Evolutionary conservation across 2,888 invertebrate genomes (phyloP).

Genomic region (Epinotia demarniana): DNA sequence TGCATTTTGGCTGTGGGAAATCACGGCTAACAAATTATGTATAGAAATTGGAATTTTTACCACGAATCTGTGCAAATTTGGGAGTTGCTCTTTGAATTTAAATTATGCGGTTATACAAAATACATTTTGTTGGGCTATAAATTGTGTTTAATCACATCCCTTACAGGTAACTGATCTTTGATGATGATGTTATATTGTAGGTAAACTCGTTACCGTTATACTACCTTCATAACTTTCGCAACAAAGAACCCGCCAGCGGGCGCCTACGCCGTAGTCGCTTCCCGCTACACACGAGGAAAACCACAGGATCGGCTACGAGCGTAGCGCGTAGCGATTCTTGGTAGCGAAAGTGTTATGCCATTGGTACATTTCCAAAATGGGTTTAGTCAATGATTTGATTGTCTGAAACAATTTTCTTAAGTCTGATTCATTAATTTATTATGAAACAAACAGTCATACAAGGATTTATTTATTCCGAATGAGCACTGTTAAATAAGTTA

Average conservation of each 20-base stretch:
- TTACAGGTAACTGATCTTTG: conserved; percentile 9
- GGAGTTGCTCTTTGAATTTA: conserved; percentile 29
- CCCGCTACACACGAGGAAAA: no score
- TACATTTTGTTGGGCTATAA: conserved; percentile 21
- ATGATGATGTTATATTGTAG: neutral
- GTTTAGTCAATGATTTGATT: neutral
- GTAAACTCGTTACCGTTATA: no score
- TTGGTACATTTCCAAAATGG: neutral
- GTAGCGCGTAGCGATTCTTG: no score
- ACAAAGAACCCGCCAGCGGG: no score
- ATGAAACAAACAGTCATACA: no score
- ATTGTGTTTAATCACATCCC: conserved; percentile 23
- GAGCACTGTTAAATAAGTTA: neutral
- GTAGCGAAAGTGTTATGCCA: no score
- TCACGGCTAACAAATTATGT: conserved; percentile 33
- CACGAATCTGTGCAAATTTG: conserved; percentile 40
- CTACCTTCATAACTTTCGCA: no score
- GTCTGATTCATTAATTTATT: neutral
- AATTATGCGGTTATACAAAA: conserved; percentile 20
- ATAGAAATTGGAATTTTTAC: conserved; percentile 39
- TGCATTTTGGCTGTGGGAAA: conserved; percentile 32
- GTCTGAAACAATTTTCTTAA: neutral
- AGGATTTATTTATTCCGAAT: neutral
- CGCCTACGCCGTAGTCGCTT: no score
- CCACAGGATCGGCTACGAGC: no score